A percentile compares a stretch with the other conserved stretches of the same genome.
Conservation (phyloP, 2,797 vertebrate genomes). For the Chaenodraco wilsoni region DNA sequence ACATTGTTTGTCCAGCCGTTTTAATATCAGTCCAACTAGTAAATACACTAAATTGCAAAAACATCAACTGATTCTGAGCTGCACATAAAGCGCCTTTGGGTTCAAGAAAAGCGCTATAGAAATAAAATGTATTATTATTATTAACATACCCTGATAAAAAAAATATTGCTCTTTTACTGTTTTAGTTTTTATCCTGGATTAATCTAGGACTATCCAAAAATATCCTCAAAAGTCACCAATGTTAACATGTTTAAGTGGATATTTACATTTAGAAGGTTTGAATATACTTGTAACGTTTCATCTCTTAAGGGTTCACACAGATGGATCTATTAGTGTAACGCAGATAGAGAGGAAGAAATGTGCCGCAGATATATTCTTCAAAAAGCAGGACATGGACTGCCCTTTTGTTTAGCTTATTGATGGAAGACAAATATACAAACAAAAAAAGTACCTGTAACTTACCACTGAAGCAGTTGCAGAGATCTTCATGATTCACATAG, state of each 20-base stretch:
- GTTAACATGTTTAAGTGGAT: too few relatives aligned
- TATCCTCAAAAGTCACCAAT: too few relatives aligned
- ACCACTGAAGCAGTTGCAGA: constrained; percentile 96
- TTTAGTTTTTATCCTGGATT: background rate
- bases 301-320: too few relatives aligned
- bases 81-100: too few relatives aligned
- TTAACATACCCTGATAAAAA: too few relatives aligned
- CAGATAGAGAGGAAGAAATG: background rate
- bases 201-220: too few relatives aligned
- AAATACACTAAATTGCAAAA: background rate
- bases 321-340: background rate
- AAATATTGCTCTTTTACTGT: too few relatives aligned
- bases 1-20: background rate
- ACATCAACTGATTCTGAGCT: background rate
- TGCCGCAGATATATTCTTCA: background rate
- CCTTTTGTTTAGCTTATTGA: background rate
- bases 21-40: background rate
- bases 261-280: too few relatives aligned
- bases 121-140: too few relatives aligned
- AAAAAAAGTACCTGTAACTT: constrained; percentile 35
- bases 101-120: too few relatives aligned
- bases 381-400: background rate
- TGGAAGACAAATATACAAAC: background rate
- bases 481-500: constrained; percentile 93
- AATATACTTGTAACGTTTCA: too few relatives aligned